These are phyloP conservation scores for Blastobasis lacticolella DNA, from an alignment of 2,888 invertebrate genomes.

Conservation along the genomic window DNA sequence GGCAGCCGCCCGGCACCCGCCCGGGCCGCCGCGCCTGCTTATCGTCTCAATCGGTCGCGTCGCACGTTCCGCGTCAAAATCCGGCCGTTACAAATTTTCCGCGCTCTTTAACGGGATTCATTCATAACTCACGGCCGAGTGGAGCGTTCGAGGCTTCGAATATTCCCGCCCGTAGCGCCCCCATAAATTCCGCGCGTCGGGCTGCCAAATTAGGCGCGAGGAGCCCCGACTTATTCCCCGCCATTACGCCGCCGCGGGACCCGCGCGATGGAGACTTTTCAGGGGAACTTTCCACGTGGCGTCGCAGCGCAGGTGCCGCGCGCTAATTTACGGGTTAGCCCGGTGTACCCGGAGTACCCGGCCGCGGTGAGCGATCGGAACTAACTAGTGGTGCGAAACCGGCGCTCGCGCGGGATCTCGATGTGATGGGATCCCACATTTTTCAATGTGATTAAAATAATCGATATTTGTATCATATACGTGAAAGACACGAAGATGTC, in stretches of 20 bases:
- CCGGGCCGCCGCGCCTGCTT: not conserved
- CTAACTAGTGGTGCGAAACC: too few relatives aligned
- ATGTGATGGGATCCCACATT: too few relatives aligned
- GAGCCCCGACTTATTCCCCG: slow-evolving; percentile 60
- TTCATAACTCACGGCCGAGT: slow-evolving; percentile 73
- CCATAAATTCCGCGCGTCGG: slow-evolving; percentile 73
- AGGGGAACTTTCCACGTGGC: slow-evolving; percentile 50
- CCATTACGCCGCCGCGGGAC: slow-evolving; percentile 40
- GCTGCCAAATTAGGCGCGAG: slow-evolving; percentile 74
- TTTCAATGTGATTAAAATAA: too few relatives aligned
- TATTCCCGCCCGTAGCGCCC: slow-evolving; percentile 59
- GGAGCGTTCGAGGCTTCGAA: slow-evolving; percentile 71
- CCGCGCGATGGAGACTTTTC: slow-evolving; percentile 37
- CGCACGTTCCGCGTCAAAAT: slow-evolving; percentile 32
- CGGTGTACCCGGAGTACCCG: too few relatives aligned
- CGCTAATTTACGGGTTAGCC: too few relatives aligned
- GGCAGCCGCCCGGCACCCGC: not conserved
- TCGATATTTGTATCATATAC: too few relatives aligned
- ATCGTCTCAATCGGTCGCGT: slow-evolving; percentile 15
- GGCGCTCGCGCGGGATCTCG: too few relatives aligned
- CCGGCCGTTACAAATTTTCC: slow-evolving; percentile 68
- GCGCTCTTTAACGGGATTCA: slow-evolving; percentile 72
- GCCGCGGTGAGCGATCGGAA: too few relatives aligned
- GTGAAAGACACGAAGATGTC: too few relatives aligned
- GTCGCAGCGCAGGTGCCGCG: slow-evolving; percentile 34